phyloP scores from a whole-genome alignment of 2,113 vertebrate species.

The Chamaetylas fuelleborni region DNA sequence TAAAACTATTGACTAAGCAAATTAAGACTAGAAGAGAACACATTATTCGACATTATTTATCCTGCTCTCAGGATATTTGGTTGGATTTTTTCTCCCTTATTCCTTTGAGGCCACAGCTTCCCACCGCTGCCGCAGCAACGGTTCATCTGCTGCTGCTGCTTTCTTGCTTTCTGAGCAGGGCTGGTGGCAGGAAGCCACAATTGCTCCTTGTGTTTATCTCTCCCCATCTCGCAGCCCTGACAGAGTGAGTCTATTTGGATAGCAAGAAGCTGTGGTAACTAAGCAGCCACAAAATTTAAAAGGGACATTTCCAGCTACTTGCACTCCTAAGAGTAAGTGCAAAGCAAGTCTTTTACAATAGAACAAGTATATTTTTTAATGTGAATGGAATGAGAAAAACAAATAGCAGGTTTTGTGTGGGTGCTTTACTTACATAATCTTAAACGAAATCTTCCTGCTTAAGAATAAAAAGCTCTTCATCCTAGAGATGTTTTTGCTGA shows the following conservation, averaged over 20 bases:
- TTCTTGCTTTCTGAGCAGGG: slow-evolving; percentile 34
- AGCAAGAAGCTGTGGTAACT: slow-evolving; percentile 37
- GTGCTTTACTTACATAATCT: slow-evolving; percentile 10
- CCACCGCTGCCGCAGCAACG: not conserved
- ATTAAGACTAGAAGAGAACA: not conserved
- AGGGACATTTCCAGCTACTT: slow-evolving; percentile 27
- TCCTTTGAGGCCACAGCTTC: slow-evolving; percentile 17
- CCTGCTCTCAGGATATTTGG: not conserved
- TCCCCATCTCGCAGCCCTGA: slow-evolving; percentile 10
- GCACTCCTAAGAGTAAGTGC: not conserved
- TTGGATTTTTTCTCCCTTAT: not conserved
- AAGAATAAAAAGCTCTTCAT: not conserved
- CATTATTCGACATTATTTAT: not conserved
- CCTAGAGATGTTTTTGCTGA: not conserved
- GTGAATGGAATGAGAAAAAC: not conserved
- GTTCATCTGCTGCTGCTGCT: slow-evolving; percentile 24
- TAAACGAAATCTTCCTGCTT: not conserved
- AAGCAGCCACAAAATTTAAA: slow-evolving; percentile 35
- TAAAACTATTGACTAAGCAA: not conserved
- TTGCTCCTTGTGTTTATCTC: slow-evolving; percentile 57
- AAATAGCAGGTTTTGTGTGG: slow-evolving; percentile 17
- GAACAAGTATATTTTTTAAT: slow-evolving; percentile 20
- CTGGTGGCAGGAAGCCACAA: slow-evolving; percentile 65
- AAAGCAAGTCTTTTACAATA: not conserved
- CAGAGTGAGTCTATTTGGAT: slow-evolving; percentile 35